Evolutionary conservation across 2,888 invertebrate species (phyloP), one percentile per base, ranked within the genome.

Genomic region (Trichacis sp.): DNA sequence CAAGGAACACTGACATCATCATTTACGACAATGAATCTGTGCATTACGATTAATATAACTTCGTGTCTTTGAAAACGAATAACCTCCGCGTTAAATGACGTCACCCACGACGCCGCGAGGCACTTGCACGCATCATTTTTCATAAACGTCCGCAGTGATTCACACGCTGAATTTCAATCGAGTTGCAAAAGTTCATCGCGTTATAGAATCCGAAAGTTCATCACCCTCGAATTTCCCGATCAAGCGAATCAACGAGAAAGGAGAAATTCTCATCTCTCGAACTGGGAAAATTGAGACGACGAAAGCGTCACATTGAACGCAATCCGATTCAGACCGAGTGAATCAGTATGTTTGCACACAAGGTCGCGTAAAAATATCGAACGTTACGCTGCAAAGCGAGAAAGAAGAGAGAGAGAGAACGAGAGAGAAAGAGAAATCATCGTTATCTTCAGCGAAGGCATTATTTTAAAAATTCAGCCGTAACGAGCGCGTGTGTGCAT

Each of bases 321-420:
- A 55, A 51, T 56, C 62, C 58, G 59, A 63, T 57, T 52, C 67
- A 49, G 58, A 55, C 38, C 57, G 55, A 61, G 53, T 61, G 68
- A 68, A 61, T 68, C 61, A 58, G 64, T 57, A 63, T 58, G 61
- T 61, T 61, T 64, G 64, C 68, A 40, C 57, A 61, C 64, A 64
- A 62, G 58, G 61, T 58, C 68, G 62, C 64, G 59, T 62, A 47
- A 47, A 47, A 47, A 47, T 47, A 24, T 47, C 47, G 19, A 14
- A n/a, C 15, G 36, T 36, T 36, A 11, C 12, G 5, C 4, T 5
- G n/a, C 15, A 12, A n/a, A 40, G 9, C 14, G 36, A 12, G 9
- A n/a, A 36, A 36, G 36, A 36, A 38, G 63, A 24, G 24, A 24
- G n/a, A n/a, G n/a, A n/a, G n/a, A n/a, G n/a, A n/a, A n/a, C 33